phyloP scores from a whole-genome alignment of 1,140 invertebrate species.

The Drosophila grimshawi region DNA sequence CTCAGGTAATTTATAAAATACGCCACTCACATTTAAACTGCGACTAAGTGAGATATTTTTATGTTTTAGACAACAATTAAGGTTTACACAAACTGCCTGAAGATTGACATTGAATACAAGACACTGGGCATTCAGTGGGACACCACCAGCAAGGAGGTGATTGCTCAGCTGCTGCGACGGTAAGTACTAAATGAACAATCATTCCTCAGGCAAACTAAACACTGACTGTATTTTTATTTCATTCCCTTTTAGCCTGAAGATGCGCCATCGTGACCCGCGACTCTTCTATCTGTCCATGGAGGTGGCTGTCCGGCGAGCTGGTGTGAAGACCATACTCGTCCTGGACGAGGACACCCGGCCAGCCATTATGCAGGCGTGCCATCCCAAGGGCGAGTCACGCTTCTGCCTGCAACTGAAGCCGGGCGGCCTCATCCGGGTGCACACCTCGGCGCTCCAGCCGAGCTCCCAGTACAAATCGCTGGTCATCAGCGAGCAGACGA shows the following conservation, averaged over 20 bases:
- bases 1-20: conserved; percentile 83
- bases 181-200: conserved; percentile 74
- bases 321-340: conserved; percentile 92
- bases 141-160: conserved; percentile 94
- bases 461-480: conserved; percentile 97
- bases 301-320: conserved; percentile 92
- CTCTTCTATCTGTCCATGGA: conserved; percentile 98
- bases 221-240: background rate
- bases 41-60: background rate
- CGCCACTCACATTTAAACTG: accelerated
- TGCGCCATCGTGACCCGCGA: conserved; percentile 95
- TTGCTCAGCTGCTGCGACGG: conserved; percentile 93
- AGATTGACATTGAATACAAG: conserved; percentile 97
- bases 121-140: conserved; percentile 94
- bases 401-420: conserved; percentile 94
- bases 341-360: conserved; percentile 95
- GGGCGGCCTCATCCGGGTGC: conserved; percentile 94
- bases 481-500: conserved; percentile 94
- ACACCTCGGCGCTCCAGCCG: conserved; percentile 94
- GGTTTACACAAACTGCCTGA: conserved; percentile 94
- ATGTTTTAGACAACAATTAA: conserved; percentile 94
- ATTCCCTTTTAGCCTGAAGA: conserved; percentile 85
- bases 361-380: conserved; percentile 94
- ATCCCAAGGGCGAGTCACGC: conserved; percentile 95
- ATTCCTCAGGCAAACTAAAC: background rate